Evolutionary conservation across 1,140 invertebrate genomes (phyloP).

Genomic region (Steinernema feltiae): DNA sequence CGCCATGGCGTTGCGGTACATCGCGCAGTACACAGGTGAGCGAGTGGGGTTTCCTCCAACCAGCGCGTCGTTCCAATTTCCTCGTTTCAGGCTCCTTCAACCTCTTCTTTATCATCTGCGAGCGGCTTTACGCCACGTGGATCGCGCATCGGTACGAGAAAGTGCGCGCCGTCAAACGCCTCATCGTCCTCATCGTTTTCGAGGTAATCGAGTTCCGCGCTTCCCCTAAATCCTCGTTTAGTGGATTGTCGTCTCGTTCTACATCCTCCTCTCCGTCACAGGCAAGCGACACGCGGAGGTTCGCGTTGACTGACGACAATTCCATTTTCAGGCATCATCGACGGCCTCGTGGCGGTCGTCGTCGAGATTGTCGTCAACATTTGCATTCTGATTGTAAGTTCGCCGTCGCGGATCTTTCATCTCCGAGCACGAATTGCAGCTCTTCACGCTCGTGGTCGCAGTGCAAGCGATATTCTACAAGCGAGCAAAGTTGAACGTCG

Average conservation of each 20-base stretch:
- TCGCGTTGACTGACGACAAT: not conserved
- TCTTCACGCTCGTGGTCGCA: not conserved
- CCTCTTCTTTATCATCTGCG: not conserved
- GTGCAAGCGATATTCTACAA: not conserved
- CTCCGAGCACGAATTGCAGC: not conserved
- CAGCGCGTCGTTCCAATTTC: too few species aligned
- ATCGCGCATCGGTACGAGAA: not conserved
- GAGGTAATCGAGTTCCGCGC: not conserved
- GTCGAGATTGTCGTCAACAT: constrained; percentile 1
- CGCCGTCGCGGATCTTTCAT: not conserved
- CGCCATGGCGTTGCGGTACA: not conserved
- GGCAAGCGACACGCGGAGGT: not conserved
- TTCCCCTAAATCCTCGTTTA: not conserved
- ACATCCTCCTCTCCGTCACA: not conserved
- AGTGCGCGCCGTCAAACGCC: not conserved
- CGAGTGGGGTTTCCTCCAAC: too few species aligned
- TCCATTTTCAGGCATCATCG: not conserved
- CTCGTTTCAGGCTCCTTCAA: constrained; percentile 1
- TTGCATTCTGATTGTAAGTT: not conserved
- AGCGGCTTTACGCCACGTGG: not conserved
- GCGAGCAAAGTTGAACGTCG: not conserved
- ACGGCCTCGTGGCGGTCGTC: not conserved
- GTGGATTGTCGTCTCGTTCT: not conserved
- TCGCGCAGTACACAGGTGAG: not conserved
- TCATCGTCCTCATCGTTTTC: not conserved